A percentile compares a stretch with the other conserved stretches of the same genome.
Evolutionary conservation across 2,797 vertebrate genomes (phyloP).

Genomic region (Hoplostethus mediterraneus): DNA sequence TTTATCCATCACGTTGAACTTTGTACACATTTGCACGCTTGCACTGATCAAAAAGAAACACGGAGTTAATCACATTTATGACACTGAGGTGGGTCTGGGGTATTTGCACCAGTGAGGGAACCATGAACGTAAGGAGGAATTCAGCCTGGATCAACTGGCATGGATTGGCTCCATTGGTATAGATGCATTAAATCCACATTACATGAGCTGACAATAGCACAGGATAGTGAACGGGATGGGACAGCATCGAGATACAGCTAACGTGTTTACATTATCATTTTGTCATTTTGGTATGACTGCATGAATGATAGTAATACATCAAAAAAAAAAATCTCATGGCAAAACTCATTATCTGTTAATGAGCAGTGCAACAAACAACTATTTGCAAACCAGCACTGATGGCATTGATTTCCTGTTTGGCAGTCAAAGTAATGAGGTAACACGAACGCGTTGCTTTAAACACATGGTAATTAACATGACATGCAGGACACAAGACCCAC

Average conservation of each 20-base stretch:
- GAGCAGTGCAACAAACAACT: not conserved
- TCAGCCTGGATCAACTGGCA: not conserved
- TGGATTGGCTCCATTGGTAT: not conserved
- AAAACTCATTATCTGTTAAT: not conserved
- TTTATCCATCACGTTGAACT: slow-evolving; percentile 40
- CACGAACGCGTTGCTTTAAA: too few species aligned
- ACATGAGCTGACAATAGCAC: too few species aligned
- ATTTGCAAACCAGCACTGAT: not conserved
- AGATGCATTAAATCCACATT: too few species aligned
- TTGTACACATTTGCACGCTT: slow-evolving; percentile 15
- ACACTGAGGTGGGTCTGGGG: slow-evolving; percentile 48
- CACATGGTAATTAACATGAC: not conserved
- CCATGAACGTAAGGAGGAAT: not conserved
- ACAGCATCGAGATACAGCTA: too few species aligned
- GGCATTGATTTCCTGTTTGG: not conserved
- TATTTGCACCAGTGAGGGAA: slow-evolving; percentile 47
- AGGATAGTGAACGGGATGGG: too few species aligned
- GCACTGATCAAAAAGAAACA: slow-evolving; percentile 56
- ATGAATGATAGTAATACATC: not conserved
- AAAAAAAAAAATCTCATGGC: not conserved
- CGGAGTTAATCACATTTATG: slow-evolving; percentile 59
- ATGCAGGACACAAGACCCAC: not conserved
- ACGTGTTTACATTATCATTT: too few species aligned
- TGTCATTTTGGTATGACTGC: too few species aligned
- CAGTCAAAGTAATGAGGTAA: slow-evolving; percentile 7